A percentile compares a stretch with the other conserved stretches of the same genome.
These are phyloP conservation scores for Nomia melanderi DNA, from an alignment of 1,140 invertebrate species.

Conservation along the genomic window DNA sequence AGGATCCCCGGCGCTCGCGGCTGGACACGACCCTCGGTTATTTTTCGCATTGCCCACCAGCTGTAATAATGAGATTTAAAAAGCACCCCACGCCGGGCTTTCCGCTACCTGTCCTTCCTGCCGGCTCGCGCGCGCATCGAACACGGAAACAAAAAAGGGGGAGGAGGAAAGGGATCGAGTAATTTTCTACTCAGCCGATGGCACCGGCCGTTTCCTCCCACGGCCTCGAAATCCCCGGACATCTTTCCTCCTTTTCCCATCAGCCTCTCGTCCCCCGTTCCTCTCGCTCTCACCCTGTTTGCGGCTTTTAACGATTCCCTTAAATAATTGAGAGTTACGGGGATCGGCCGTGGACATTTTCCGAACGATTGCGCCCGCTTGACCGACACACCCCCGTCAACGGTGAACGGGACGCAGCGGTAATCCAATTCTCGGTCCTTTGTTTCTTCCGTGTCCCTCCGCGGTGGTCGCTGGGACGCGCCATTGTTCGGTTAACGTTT, in stretches of 20 bases:
- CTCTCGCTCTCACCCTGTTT: not conserved
- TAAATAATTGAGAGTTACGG: slow-evolving; percentile 69
- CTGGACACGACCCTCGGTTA: slow-evolving; percentile 55
- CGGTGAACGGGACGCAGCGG: not conserved
- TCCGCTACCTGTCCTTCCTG: slow-evolving; percentile 45
- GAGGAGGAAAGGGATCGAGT: slow-evolving; percentile 42
- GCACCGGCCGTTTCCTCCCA: slow-evolving; percentile 63
- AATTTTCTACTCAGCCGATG: slow-evolving; percentile 64
- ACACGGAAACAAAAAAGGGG: slow-evolving; percentile 16
- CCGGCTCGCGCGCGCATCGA: slow-evolving; percentile 1
- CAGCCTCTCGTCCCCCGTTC: too few relatives aligned
- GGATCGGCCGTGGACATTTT: slow-evolving; percentile 26
- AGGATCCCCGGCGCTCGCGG: not conserved
- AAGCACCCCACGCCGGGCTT: slow-evolving; percentile 35
- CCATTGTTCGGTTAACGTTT: not conserved
- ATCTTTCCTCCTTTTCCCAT: not conserved
- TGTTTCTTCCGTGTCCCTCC: not conserved
- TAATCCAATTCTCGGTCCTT: slow-evolving; percentile 1
- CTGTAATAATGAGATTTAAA: slow-evolving; percentile 72
- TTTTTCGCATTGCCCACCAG: slow-evolving; percentile 66
- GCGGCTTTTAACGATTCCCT: slow-evolving; percentile 67
- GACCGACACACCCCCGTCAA: not conserved
- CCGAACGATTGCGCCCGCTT: slow-evolving; percentile 13
- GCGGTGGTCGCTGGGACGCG: not conserved
- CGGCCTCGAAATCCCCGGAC: slow-evolving; percentile 11